These are phyloP conservation scores for Sternotherus odoratus DNA, from an alignment of 2,797 vertebrate genomes.

Conservation along the genomic window DNA sequence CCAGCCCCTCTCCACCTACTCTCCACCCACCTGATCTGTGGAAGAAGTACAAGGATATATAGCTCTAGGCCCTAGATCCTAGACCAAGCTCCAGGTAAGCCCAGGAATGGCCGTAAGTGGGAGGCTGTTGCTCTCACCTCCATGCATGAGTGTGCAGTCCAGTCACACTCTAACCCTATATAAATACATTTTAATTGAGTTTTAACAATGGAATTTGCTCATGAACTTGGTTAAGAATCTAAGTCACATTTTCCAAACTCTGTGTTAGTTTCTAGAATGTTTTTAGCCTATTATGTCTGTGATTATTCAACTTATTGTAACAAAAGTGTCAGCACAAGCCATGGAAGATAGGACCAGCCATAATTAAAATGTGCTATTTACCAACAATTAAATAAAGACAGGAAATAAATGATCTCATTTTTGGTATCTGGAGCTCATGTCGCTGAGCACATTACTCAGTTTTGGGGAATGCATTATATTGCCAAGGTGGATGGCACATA, in stretches of 20 bases:
- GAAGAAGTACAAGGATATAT: background rate
- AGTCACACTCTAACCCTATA: background rate
- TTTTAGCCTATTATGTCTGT: background rate
- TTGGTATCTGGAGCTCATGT: slow-evolving; percentile 35
- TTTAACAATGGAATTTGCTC: background rate
- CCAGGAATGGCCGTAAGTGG: background rate
- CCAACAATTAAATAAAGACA: slow-evolving; percentile 60
- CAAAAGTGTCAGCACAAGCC: slow-evolving; percentile 16
- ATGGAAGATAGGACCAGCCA: slow-evolving; percentile 18
- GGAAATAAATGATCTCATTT: slow-evolving; percentile 64
- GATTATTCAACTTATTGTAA: background rate
- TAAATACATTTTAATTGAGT: background rate
- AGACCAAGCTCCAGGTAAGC: background rate
- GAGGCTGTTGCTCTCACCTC: background rate
- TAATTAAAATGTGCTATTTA: slow-evolving; percentile 59
- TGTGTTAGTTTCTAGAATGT: background rate
- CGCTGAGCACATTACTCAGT: slow-evolving; percentile 46
- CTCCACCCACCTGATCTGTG: background rate
- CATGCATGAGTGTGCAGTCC: background rate
- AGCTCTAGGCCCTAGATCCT: background rate
- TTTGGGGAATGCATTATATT: background rate
- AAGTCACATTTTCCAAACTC: background rate
- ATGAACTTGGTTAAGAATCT: slow-evolving; percentile 1
- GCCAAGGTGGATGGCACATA: slow-evolving; percentile 30
- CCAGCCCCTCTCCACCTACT: background rate